Base-by-base conservation (phyloP, 2,113 vertebrate genomes). In the Phodopus roborovskii region DNA sequence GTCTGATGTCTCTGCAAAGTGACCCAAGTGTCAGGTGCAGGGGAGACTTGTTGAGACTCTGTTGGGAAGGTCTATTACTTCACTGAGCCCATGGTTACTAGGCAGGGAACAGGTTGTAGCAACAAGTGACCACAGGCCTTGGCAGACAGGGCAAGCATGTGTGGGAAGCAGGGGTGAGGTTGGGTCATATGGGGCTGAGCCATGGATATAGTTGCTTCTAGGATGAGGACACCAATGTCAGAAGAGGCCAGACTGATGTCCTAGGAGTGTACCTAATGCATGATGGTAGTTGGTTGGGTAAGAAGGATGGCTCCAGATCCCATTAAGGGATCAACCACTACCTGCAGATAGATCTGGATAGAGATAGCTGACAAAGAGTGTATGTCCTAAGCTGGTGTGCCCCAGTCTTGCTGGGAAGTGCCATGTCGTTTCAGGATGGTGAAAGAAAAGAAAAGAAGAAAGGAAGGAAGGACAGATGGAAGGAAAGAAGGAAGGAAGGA, bases 301-400 rank as follows among this genome's bases (percentile, higher is more conserved):
- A 84, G 70, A 45, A 62, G 88, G 75, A 92, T 62, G 70, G 56
- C 42, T 79, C 48, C 20, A 75, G 68, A 74, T 71, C 24, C 85
- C 92, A 90, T 93, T 75, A 90, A 94, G 70, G 62, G 79, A 96
- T 93, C 64, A 93, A 11, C 2, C 5, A 28, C 91, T 83, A 74
- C 64, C 75, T 88, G 50, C 62, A 79, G 86, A 84, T 60, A 75
- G 28, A 88, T 42, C 66, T 89, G 93, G n/a, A 89, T 60, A 48
- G 45, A 81, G 60, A 8, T 73, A 53, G 56, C 12, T 70, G 74
- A 87, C 73, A 58, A 84, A 68, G 36, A 82, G 42, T 36, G 70
- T 19, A 11, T n/a, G 62, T 53, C 86, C 93, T 79, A 42, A 87
- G 22, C 68, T 58, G 19, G 60, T 48, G 39, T 50, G 0, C 91